A percentile compares a stretch with the other conserved stretches of the same genome.
Evolutionary conservation across 2,888 invertebrate genomes (phyloP).

Genomic region (Spodoptera exigua): DNA sequence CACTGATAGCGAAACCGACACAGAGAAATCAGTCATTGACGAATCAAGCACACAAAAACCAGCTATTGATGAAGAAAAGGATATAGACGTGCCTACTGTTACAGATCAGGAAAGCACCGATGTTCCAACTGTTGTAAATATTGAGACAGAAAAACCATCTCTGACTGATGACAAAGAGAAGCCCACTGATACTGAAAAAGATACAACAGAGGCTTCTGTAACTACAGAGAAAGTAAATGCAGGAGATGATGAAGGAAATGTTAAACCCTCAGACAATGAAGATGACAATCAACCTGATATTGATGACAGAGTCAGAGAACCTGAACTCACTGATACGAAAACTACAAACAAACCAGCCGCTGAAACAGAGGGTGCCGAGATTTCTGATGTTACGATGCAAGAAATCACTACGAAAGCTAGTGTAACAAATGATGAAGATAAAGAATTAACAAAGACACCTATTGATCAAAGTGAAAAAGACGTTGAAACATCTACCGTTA

Average conservation of each 20-base stretch:
- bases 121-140: constrained; percentile 1
- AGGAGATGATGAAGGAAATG: neutral
- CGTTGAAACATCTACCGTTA: constrained; percentile 5
- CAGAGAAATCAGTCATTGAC: constrained; percentile 11
- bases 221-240: neutral
- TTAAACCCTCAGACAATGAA: neutral
- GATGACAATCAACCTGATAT: constrained; percentile 12
- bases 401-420: constrained; percentile 10
- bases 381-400: constrained; percentile 16
- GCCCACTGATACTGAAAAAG: constrained; percentile 24
- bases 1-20: neutral
- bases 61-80: constrained; percentile 24
- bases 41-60: constrained; percentile 11
- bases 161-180: constrained; percentile 20
- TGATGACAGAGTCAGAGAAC: constrained; percentile 15
- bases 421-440: constrained; percentile 6
- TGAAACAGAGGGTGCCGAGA: constrained; percentile 10
- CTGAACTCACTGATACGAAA: constrained; percentile 5
- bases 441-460: constrained; percentile 23
- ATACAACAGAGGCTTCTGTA: constrained; percentile 4
- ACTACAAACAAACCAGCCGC: constrained; percentile 26
- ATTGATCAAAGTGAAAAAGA: constrained; percentile 4
- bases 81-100: constrained; percentile 11
- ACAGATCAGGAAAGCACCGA: constrained; percentile 17
- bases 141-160: constrained; percentile 17